Base-by-base conservation (phyloP, 1,140 invertebrate species). In the Medauroidea extradentata region DNA sequence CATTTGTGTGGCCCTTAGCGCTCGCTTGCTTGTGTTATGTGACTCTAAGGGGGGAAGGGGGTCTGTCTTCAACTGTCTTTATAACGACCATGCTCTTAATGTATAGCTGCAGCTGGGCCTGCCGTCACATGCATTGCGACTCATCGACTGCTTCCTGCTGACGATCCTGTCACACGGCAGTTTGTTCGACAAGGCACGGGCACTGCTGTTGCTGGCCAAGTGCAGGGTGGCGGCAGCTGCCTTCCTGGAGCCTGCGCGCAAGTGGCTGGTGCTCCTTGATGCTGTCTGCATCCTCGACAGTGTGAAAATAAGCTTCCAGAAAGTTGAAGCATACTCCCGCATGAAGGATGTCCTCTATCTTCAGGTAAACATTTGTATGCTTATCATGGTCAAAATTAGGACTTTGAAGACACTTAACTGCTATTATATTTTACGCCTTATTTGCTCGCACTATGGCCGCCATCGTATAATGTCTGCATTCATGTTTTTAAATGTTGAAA, bases 101-200 rank as follows among this genome's bases (percentile, higher is more conserved):
- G n/a, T n/a, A n/a, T n/a, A 93, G 75, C 72, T 93, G 16, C 75
- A 85, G 50, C 83, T 91, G 76, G 84, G 84, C 16, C 82, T 90
- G 70, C 82, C 88, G 0, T 79, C 81, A 58, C 89, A 91, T 73
- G 88, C 89, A 0, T 72, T 91, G 19, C 75, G 79, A 43, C 73
- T 91, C 2, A 79, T 91, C 0, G 82, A 89, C 56, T 81, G 83
- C 63, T 81, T 84, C 27, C 81, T 93, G 64, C 79, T 86, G 0
- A 78, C 82, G 42, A 83, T 94, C 42, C 79, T 93, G 64, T 84
- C 88, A 14, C 86, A 94, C 66, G 90, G 90, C 1, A 86, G 85
- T n/a, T 76, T 82, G n/a, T 91, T 85, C 64, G 90, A 94, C 69
- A 82, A 85, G 61, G 89, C 84, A 2, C 83, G 86, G 73, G 85